Evolutionary conservation across 2,113 vertebrate species (phyloP).

Genomic region (Oxygymnocypris stewartii): DNA sequence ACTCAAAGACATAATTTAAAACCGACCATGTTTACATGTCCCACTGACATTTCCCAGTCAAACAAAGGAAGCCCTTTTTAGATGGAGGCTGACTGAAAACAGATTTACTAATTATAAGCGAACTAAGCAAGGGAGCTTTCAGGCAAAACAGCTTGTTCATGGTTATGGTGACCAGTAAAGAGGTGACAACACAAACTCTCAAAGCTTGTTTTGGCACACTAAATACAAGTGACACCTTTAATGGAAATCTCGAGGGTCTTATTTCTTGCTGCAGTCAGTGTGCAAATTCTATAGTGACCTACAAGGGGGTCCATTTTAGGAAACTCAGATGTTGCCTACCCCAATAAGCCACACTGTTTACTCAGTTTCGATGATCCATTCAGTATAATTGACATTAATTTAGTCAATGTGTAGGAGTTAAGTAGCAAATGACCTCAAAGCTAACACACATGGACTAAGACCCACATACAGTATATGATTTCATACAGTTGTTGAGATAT

Average conservation of each 20-base stretch:
- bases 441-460: not conserved
- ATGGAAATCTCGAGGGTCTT: not conserved
- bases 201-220: slow-evolving; percentile 25
- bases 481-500: not conserved
- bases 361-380: not conserved
- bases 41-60: slow-evolving; percentile 10
- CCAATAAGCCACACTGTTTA: not conserved
- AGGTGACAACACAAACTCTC: slow-evolving; percentile 25
- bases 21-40: slow-evolving; percentile 11
- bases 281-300: not conserved
- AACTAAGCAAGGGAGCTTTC: slow-evolving; percentile 6
- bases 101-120: slow-evolving; percentile 15
- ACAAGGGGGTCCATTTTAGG: not conserved
- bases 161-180: slow-evolving; percentile 8
- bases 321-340: not conserved
- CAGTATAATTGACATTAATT: not conserved
- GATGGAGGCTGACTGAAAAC: not conserved
- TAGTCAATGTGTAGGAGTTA: not conserved
- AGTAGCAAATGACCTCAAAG: not conserved
- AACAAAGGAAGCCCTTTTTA: slow-evolving; percentile 34
- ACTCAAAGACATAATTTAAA: slow-evolving; percentile 21
- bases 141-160: not conserved
- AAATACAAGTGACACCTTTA: slow-evolving; percentile 12
- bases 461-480: not conserved
- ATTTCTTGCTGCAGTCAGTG: not conserved